A percentile compares a stretch with the other conserved stretches of the same genome.
These are phyloP conservation scores for Lamellibrachia luymesi DNA, from an alignment of 1,140 invertebrate species.

Conservation along the genomic window DNA sequence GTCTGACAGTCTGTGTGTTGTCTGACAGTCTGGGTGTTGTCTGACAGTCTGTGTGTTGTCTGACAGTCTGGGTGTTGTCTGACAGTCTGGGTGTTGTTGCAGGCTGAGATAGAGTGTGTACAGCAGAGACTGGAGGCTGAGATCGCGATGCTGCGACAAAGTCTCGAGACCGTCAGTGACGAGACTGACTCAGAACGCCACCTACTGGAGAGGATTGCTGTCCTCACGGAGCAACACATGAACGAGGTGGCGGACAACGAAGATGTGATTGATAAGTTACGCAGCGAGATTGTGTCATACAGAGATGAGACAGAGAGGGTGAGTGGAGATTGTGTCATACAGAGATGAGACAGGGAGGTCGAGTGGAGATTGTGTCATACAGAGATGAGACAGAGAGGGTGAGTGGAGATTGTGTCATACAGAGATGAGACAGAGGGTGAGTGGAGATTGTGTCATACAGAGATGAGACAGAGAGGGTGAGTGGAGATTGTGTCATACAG, in stretches of 20 bases:
- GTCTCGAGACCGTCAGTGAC: neutral
- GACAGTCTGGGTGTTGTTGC: neutral
- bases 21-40: no score
- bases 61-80: no score
- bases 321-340: neutral
- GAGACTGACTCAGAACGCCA: neutral
- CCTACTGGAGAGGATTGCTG: constrained; percentile 28
- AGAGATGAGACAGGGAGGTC: no score
- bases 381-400: no score
- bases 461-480: no score
- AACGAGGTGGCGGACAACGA: constrained; percentile 20
- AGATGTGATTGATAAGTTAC: neutral
- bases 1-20: no score
- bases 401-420: no score
- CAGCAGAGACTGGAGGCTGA: constrained; percentile 31
- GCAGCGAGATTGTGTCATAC: neutral
- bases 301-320: neutral
- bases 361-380: no score
- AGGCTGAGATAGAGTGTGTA: constrained; percentile 3
- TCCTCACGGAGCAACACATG: constrained; percentile 30
- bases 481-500: no score
- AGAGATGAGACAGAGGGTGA: no score
- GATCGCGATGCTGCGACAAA: constrained; percentile 18
- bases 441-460: no score
- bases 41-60: no score